A percentile compares a stretch with the other conserved stretches of the same genome.
phyloP scores from a whole-genome alignment of 2,113 vertebrate species.

The Hydrochoerus hydrochaeris region DNA sequence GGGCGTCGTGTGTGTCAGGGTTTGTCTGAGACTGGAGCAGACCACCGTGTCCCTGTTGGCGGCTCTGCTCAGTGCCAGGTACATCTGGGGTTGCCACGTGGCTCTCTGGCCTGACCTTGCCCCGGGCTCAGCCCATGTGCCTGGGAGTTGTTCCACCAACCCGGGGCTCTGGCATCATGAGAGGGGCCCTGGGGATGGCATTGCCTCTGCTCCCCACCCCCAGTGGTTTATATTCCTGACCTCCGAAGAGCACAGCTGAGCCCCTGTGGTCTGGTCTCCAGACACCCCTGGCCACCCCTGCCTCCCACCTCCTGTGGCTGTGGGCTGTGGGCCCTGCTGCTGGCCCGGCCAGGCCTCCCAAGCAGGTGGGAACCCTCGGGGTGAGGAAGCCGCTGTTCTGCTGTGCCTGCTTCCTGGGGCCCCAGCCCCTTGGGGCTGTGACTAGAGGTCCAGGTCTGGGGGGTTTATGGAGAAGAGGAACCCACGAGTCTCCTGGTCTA shows the following conservation, averaged over 20 bases:
- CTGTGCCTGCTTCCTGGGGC: not conserved
- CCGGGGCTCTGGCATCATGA: not conserved
- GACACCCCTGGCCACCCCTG: not conserved
- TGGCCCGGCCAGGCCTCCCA: not conserved
- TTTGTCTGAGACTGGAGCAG: constrained; percentile 72
- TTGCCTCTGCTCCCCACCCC: constrained; percentile 29
- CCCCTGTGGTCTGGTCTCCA: not conserved
- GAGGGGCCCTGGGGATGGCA: constrained; percentile 9
- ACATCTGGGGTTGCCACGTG: not conserved
- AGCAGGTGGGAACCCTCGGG: not conserved
- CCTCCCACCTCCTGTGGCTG: not conserved
- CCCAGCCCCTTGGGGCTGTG: not conserved
- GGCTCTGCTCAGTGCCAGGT: not conserved
- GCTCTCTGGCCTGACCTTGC: not conserved
- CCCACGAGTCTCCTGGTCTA: not conserved
- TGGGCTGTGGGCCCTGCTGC: not conserved
- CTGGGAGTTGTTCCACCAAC: not conserved
- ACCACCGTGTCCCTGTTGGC: constrained; percentile 12
- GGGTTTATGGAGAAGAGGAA: not conserved
- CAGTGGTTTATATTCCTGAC: constrained; percentile 75
- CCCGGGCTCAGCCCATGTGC: not conserved
- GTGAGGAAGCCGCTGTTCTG: not conserved
- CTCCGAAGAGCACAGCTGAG: constrained; percentile 67
- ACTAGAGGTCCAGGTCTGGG: not conserved
- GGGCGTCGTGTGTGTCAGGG: constrained; percentile 63